Percentiles rank a stretch among this genome's conserved stretches.
Evolutionary conservation across 2,113 vertebrate genomes (phyloP).

Genomic region (Pyrgilauda ruficollis): DNA sequence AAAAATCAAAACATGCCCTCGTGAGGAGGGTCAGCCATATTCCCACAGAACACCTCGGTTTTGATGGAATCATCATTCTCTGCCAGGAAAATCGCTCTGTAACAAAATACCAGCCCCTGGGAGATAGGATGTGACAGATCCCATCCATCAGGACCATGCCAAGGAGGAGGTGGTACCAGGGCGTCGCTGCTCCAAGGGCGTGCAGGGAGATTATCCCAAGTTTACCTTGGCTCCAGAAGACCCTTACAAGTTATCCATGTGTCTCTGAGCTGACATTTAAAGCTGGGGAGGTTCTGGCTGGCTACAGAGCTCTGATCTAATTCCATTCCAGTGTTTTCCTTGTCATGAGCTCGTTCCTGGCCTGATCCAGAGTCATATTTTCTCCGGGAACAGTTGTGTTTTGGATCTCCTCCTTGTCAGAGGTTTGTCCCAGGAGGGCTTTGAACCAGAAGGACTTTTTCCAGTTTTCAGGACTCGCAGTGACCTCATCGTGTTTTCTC

Average conservation of each 20-base stretch:
- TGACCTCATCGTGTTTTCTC: not conserved
- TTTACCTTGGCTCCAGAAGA: constrained; percentile 37
- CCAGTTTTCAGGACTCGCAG: not conserved
- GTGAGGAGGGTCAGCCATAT: not conserved
- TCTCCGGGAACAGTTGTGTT: not conserved
- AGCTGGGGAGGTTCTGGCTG: not conserved
- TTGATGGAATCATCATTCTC: rapidly evolving
- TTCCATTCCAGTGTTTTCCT: not conserved
- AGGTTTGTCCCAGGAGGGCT: not conserved
- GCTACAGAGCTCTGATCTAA: not conserved
- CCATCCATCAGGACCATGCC: not conserved
- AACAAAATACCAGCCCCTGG: not conserved
- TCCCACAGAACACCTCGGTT: not conserved
- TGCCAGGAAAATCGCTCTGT: not conserved
- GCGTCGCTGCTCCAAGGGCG: not conserved
- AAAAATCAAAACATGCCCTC: not conserved
- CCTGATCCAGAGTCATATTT: not conserved
- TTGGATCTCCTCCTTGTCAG: not conserved
- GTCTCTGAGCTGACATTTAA: constrained; percentile 8
- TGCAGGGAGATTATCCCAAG: not conserved
- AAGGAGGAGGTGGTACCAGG: not conserved
- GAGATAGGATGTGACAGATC: not conserved
- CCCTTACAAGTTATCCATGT: not conserved
- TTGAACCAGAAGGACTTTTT: not conserved
- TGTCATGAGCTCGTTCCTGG: not conserved